Evolutionary conservation across 2,888 invertebrate species (phyloP).

Genomic region (Amblyjoppa proteus): DNA sequence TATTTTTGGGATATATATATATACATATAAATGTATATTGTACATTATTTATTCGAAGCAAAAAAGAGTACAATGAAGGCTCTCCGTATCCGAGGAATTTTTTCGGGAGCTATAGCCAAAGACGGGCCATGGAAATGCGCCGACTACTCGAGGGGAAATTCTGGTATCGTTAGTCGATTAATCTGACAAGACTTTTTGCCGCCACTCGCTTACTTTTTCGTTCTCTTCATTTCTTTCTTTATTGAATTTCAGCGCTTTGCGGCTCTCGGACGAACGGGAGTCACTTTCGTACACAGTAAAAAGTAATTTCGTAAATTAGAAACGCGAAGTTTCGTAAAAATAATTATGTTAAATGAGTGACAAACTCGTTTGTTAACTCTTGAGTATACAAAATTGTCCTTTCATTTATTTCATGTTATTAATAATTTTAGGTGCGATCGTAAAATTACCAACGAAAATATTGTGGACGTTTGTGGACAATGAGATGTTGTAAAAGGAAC

Average conservation of each 20-base stretch:
- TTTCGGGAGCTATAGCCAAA: constrained; percentile 20
- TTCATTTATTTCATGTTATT: too few species aligned
- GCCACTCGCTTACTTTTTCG: constrained; percentile 28
- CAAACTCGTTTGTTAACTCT: too few species aligned
- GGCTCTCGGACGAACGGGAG: background rate
- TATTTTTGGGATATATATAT: constrained; percentile 29
- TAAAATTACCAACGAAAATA: too few species aligned
- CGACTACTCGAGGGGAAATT: constrained; percentile 10
- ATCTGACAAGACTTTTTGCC: constrained; percentile 38
- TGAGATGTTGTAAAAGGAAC: too few species aligned
- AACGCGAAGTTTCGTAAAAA: too few species aligned
- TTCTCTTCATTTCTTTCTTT: too few species aligned
- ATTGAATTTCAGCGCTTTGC: background rate
- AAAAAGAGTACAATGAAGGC: constrained; percentile 37
- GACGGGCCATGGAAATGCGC: constrained; percentile 13
- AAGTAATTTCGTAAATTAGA: too few species aligned
- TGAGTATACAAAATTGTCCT: too few species aligned
- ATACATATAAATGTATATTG: background rate
- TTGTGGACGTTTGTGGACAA: too few species aligned
- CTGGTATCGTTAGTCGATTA: constrained; percentile 49
- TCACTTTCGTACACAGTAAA: background rate
- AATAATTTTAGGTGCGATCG: too few species aligned
- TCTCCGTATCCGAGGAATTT: constrained; percentile 20
- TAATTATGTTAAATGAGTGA: too few species aligned
- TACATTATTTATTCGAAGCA: constrained; percentile 42